These are phyloP conservation scores for Pseudochirops corinnae DNA, from an alignment of 2,797 vertebrate genomes.

Conservation along the genomic window DNA sequence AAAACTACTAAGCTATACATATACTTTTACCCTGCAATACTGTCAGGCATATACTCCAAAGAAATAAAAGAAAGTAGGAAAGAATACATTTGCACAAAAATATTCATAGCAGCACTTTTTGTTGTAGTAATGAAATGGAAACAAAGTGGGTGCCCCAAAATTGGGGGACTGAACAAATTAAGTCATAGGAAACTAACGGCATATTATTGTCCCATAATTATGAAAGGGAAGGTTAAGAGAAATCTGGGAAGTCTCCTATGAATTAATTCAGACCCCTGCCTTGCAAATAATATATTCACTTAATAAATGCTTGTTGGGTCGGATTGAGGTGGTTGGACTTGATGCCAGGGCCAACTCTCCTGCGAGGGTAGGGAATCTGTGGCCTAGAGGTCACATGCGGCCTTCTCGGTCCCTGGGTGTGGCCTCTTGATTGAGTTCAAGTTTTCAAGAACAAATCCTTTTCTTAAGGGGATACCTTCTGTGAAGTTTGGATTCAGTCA, in stretches of 20 bases:
- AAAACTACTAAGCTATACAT: not conserved
- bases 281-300: not conserved
- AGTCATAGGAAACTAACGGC: not conserved
- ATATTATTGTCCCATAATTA: not conserved
- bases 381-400: no score
- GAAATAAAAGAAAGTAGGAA: not conserved
- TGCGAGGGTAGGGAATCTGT: no score
- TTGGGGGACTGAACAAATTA: not conserved
- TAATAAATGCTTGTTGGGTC: not conserved
- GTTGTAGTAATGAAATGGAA: not conserved
- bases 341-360: not conserved
- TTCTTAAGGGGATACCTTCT: no score
- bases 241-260: not conserved
- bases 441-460: no score
- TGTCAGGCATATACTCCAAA: not conserved
- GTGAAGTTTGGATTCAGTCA: no score
- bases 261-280: not conserved
- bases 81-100: not conserved
- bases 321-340: not conserved
- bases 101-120: not conserved
- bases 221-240: not conserved
- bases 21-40: no score
- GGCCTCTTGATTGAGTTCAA: no score
- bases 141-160: not conserved
- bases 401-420: no score